These are phyloP conservation scores for Apostichopus japonicus DNA, from an alignment of 35 echinoderm and acorn worm genomes.

Conservation along the genomic window DNA sequence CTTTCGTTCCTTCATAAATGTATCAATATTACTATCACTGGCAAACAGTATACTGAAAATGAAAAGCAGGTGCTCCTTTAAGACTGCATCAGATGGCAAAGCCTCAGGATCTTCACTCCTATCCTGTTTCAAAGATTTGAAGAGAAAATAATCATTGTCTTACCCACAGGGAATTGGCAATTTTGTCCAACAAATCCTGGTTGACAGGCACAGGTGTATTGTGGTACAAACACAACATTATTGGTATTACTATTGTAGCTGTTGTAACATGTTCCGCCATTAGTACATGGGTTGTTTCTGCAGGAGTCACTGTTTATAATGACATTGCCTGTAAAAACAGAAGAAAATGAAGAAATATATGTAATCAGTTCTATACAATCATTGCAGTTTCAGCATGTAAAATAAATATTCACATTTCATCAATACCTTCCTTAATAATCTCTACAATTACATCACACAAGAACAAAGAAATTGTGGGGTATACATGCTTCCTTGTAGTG, in stretches of 20 bases:
- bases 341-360: neutral
- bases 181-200: slow-evolving; percentile 72
- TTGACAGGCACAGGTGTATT: slow-evolving; percentile 81
- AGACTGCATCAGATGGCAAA: neutral
- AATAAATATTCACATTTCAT: neutral
- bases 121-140: neutral
- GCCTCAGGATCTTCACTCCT: too few species aligned
- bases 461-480: neutral
- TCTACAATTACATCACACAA: neutral
- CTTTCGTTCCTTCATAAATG: too few species aligned
- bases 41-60: too few species aligned
- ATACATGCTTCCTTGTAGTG: too few species aligned
- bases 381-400: neutral
- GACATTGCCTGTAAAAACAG: neutral
- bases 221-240: neutral
- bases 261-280: slow-evolving; percentile 84
- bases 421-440: too few species aligned
- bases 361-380: too few species aligned
- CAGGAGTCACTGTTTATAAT: slow-evolving; percentile 59
- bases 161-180: slow-evolving; percentile 56
- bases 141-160: neutral
- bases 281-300: slow-evolving; percentile 60
- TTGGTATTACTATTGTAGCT: slow-evolving; percentile 75
- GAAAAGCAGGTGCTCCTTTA: neutral
- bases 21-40: too few species aligned